Evolutionary conservation across 2,797 vertebrate genomes (phyloP), one percentile per base, ranked within the genome.

Genomic region (Buphagus erythrorhynchus): DNA sequence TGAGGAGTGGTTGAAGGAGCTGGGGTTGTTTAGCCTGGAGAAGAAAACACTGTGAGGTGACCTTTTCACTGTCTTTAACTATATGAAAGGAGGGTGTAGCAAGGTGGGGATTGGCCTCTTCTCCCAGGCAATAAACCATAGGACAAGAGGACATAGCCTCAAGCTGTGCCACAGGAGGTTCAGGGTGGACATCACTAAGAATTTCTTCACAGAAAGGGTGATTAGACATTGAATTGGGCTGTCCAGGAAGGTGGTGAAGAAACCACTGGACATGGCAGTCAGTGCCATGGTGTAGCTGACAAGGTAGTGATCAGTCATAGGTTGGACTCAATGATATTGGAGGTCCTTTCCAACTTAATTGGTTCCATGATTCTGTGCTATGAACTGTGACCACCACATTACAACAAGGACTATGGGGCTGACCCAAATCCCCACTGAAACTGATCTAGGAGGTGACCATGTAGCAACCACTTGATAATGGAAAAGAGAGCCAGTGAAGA

Each of bases 391-490:
- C 33, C 19, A n/a, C 33, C 24, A 17, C 19, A 38, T 45, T 46
- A 33, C 24, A 59, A 20, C 19, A 33, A 33, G 45, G 16, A n/a
- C 19, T 67, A 3, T 33, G 33, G 33, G 33, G 13, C 46, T 0
- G 1, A 40, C 19, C 10, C 40, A 68, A 38, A 45, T 8, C 13
- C n/a, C 19, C 24, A 29, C 28, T 0, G 1, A 59, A 29, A 68
- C 8, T 0, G 0, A 52, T 5, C 5, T 20, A 28, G n/a, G 24
- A 40, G 54, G 28, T 33, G 54, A 33, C n/a, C 18, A 20, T 20
- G 19, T 14, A 68, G 28, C 54, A 68, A 20, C 8, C 22, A 52
- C 29, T 54, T 45, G 24, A 24, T 61, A 76, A 31, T 17, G 40
- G 40, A 54, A 33, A 16, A 68, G 29, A 52, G 20, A 69, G 25